phyloP scores from a whole-genome alignment of 1,140 invertebrate species.

The Phortica variegata region DNA sequence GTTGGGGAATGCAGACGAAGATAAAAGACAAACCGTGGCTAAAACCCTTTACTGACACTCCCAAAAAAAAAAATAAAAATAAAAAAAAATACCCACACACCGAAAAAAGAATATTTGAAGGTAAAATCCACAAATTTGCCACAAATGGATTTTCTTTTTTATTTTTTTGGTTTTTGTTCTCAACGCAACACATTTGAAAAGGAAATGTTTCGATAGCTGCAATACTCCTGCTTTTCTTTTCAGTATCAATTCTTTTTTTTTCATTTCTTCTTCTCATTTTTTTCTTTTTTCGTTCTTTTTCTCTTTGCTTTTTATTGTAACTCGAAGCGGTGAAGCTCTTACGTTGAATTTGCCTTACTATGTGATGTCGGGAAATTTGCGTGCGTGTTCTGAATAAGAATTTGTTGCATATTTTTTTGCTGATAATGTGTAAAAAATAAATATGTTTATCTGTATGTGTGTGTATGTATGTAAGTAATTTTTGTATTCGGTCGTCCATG shows the following conservation, averaged over 20 bases:
- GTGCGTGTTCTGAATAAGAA: slow-evolving; percentile 54
- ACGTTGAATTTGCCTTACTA: slow-evolving; percentile 21
- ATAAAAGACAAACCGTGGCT: slow-evolving; percentile 29
- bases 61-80: too few species aligned
- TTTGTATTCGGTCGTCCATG: too few species aligned
- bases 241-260: slow-evolving; percentile 54
- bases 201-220: too few species aligned
- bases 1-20: slow-evolving; percentile 12
- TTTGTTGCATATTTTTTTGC: slow-evolving; percentile 48
- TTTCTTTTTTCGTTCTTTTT: slow-evolving; percentile 37
- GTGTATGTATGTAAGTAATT: too few species aligned
- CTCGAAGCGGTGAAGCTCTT: too few species aligned
- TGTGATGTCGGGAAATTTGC: slow-evolving; percentile 53
- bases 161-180: slow-evolving; percentile 50
- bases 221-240: slow-evolving; percentile 31
- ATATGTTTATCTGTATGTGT: slow-evolving; percentile 14
- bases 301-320: too few species aligned
- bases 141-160: slow-evolving; percentile 55
- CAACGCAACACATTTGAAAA: slow-evolving; percentile 45
- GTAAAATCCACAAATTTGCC: slow-evolving; percentile 54
- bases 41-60: too few species aligned
- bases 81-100: too few species aligned
- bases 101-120: too few species aligned
- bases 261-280: slow-evolving; percentile 52
- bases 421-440: slow-evolving; percentile 46